Evolutionary conservation across 2,797 vertebrate genomes (phyloP).

Genomic region (Artibeus lituratus): DNA sequence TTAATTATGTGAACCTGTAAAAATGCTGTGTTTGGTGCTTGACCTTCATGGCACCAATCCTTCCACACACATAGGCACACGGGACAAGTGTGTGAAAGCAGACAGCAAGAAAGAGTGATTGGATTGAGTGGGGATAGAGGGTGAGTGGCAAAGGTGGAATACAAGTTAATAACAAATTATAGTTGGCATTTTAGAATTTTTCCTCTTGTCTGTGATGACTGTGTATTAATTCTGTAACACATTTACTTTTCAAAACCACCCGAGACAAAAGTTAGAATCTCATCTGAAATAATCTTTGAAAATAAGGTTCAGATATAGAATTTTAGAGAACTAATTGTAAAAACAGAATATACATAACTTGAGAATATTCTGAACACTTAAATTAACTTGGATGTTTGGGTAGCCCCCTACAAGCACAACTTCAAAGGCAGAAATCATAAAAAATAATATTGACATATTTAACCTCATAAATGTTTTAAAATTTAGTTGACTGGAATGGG

Average conservation of each 20-base stretch:
- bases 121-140: background rate
- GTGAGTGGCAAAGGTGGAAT: background rate
- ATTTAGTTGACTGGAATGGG: background rate
- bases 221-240: background rate
- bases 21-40: background rate
- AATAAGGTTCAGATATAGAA: background rate
- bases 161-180: background rate
- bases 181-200: background rate
- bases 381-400: background rate
- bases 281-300: background rate
- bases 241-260: background rate
- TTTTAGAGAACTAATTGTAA: slow-evolving; percentile 10
- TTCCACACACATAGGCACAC: background rate
- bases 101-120: background rate
- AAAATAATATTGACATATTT: background rate
- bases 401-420: background rate
- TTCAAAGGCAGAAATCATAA: slow-evolving; percentile 1
- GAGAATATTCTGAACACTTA: background rate
- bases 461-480: background rate
- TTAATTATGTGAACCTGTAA: background rate
- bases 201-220: background rate
- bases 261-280: background rate
- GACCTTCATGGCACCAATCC: background rate
- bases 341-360: background rate
- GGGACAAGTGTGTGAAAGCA: background rate